Conservation (phyloP, 2,888 invertebrate species). For the Cryptus viduatorius region DNA sequence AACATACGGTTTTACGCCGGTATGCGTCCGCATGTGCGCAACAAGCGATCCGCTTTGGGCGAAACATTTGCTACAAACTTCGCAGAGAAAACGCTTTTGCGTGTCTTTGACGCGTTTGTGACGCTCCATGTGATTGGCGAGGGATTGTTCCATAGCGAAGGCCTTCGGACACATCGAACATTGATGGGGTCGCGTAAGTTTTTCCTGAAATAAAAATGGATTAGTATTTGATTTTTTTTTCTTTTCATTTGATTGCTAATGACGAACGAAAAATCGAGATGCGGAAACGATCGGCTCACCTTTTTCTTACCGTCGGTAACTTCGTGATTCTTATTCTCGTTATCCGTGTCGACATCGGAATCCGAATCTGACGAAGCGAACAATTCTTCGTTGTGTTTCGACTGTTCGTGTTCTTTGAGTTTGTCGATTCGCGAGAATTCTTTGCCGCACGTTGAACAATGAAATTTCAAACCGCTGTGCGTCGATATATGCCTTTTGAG, state of each 20-base stretch:
- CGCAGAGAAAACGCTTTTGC: constrained; percentile 81
- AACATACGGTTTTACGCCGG: constrained; percentile 82
- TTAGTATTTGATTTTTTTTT: constrained; percentile 9
- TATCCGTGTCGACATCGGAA: constrained; percentile 77
- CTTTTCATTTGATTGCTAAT: too few relatives aligned
- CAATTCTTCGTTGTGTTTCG: constrained; percentile 80
- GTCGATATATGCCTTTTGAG: constrained; percentile 81
- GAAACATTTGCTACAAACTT: constrained; percentile 82
- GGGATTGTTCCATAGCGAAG: constrained; percentile 80
- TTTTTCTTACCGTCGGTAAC: constrained; percentile 75
- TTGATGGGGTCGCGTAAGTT: constrained; percentile 78
- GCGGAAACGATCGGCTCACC: constrained; percentile 65
- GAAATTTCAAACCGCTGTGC: constrained; percentile 80
- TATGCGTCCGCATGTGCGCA: constrained; percentile 83
- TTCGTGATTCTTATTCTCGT: constrained; percentile 74
- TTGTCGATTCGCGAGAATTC: constrained; percentile 81
- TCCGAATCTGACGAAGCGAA: constrained; percentile 77
- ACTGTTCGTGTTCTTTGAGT: constrained; percentile 81
- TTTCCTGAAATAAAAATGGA: constrained; percentile 74
- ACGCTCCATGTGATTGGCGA: constrained; percentile 81
- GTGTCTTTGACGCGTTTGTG: constrained; percentile 80
- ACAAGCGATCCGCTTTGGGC: constrained; percentile 82
- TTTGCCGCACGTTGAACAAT: constrained; percentile 79
- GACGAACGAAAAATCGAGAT: too few relatives aligned
- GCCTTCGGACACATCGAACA: constrained; percentile 81